A percentile compares a stretch with the other conserved stretches of the same genome.
Conservation (phyloP, 2,113 vertebrate genomes). For the Dermatemys mawii region DNA sequence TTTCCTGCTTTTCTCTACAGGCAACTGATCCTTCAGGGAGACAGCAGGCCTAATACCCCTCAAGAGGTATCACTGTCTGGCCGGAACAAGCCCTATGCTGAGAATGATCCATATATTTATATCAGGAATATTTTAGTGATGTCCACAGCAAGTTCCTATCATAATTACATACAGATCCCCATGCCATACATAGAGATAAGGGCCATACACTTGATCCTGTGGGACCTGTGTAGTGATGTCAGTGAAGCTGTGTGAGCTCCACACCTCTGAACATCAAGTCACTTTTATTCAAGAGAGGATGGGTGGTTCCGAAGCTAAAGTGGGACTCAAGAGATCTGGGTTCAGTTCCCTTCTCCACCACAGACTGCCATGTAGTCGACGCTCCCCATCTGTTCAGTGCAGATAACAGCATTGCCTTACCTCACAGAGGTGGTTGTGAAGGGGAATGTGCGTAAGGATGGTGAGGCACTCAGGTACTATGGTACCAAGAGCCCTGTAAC, state of each 20-base stretch:
- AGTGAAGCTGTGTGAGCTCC: background rate
- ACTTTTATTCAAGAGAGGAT: background rate
- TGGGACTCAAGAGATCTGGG: background rate
- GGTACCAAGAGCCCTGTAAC: background rate
- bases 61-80: background rate
- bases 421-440: background rate
- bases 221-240: background rate
- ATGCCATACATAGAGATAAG: too few species aligned
- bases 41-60: too few species aligned
- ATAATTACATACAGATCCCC: background rate
- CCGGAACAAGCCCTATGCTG: background rate
- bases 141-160: background rate
- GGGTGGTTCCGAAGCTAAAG: background rate
- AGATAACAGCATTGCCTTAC: background rate
- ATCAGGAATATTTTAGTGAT: background rate
- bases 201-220: fast-evolving
- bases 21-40: background rate
- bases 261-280: background rate
- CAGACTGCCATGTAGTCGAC: background rate
- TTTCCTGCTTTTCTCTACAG: constrained; percentile 82
- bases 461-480: background rate
- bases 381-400: background rate
- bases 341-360: background rate
- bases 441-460: background rate
- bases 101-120: background rate